Evolutionary conservation across 2,797 vertebrate genomes (phyloP).

Genomic region (Thunnus albacares): DNA sequence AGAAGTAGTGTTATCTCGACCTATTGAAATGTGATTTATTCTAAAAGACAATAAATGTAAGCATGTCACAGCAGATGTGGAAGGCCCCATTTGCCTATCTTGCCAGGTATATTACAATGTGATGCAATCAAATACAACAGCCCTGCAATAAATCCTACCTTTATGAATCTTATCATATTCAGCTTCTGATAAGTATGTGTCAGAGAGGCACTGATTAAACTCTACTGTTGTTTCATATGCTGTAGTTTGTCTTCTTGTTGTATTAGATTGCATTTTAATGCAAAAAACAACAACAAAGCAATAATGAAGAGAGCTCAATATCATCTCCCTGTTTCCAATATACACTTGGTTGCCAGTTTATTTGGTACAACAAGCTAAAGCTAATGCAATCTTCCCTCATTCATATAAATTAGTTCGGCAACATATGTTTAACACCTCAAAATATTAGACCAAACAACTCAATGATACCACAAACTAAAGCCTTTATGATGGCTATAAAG

Average conservation of each 20-base stretch:
- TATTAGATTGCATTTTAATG: constrained; percentile 31
- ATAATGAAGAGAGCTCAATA: not conserved
- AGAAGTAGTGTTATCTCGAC: not conserved
- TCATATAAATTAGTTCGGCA: not conserved
- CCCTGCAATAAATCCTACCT: constrained; percentile 3
- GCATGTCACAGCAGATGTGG: not conserved
- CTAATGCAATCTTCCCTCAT: not conserved
- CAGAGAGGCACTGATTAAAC: constrained; percentile 6
- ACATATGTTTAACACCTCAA: not conserved
- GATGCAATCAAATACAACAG: constrained; percentile 9
- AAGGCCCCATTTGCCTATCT: not conserved
- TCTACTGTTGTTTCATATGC: not conserved
- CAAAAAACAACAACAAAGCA: not conserved
- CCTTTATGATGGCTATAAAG: not conserved
- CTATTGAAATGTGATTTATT: not conserved
- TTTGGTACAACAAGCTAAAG: not conserved
- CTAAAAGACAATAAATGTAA: not conserved
- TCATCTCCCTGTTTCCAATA: not conserved
- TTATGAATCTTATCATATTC: constrained; percentile 11
- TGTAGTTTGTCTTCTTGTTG: constrained; percentile 21
- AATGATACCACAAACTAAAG: not conserved
- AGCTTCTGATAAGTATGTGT: constrained; percentile 4
- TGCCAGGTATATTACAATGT: not conserved
- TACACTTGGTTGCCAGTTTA: not conserved
- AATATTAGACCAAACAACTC: not conserved